Evolutionary conservation across 2,888 invertebrate genomes (phyloP), one percentile per base, ranked within the genome.

Genomic region (Daptonema setosum): DNA sequence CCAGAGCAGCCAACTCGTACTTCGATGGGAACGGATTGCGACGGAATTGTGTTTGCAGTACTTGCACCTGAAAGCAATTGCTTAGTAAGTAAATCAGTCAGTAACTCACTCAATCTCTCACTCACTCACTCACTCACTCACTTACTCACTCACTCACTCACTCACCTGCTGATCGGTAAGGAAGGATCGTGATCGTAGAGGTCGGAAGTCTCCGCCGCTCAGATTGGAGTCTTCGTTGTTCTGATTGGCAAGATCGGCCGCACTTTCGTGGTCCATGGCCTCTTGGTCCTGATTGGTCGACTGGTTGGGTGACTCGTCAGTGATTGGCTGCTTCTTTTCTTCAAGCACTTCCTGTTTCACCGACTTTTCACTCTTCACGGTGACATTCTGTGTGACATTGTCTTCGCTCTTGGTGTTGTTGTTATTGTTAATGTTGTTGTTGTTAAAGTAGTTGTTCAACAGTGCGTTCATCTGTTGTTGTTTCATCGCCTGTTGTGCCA

Each of bases 91-190:
- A n/a, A n/a, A n/a, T n/a, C n/a, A n/a, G n/a, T n/a, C n/a, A n/a
- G n/a, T n/a, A n/a, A n/a, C n/a, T n/a, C n/a, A n/a, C n/a, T n/a
- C n/a, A n/a, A n/a, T n/a, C n/a, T n/a, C n/a, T n/a, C n/a, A n/a
- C n/a, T n/a, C n/a, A n/a, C n/a, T n/a, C n/a, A n/a, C n/a, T n/a
- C n/a, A n/a, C n/a, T n/a, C n/a, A n/a, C n/a, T n/a, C n/a, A n/a
- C n/a, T n/a, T n/a, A n/a, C n/a, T n/a, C n/a, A n/a, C n/a, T n/a
- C n/a, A n/a, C n/a, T n/a, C n/a, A n/a, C n/a, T n/a, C n/a, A n/a
- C n/a, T n/a, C n/a, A n/a, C n/a, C n/a, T n/a, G 93, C 68, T 88
- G 87, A 67, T 93, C 93, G 50, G 85, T 87, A 61, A 97, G 83
- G 61, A 90, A 81, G 8, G 91, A 91, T 58, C 95, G 79, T 1